Evolutionary conservation across 2,888 invertebrate species (phyloP).

Genomic region (Plusia festucae): DNA sequence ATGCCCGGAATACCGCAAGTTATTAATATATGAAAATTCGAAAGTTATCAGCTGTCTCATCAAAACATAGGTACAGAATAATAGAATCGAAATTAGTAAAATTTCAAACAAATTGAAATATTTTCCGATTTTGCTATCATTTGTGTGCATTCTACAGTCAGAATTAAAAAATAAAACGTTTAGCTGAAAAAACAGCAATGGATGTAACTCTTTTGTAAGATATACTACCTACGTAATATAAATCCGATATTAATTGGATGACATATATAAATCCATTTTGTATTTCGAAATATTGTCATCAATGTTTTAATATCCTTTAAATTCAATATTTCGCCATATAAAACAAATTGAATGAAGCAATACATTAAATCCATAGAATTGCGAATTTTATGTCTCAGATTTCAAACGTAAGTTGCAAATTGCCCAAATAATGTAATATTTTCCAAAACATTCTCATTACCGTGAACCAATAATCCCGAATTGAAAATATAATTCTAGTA

Average conservation of each 20-base stretch:
- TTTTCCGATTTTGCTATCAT: neutral
- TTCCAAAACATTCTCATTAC: neutral
- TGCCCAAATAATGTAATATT: neutral
- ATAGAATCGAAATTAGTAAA: neutral
- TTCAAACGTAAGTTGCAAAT: neutral
- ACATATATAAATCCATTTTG: neutral
- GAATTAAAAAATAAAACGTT: neutral
- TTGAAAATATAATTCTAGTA: constrained; percentile 45
- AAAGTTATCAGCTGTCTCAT: neutral
- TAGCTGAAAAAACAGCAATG: neutral
- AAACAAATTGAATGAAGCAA: neutral
- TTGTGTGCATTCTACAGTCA: neutral
- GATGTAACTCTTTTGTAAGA: neutral
- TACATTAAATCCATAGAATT: neutral
- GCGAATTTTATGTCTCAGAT: neutral
- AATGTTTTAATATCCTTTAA: too few relatives aligned
- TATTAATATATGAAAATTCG: too few relatives aligned
- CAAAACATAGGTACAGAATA: neutral
- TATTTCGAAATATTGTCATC: too few relatives aligned
- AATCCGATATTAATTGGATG: neutral
- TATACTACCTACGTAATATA: neutral
- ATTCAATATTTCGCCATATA: too few relatives aligned
- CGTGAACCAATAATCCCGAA: constrained; percentile 31
- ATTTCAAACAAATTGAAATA: neutral
- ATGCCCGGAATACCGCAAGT: too few relatives aligned